Conservation (phyloP, 1,140 invertebrate species). For the Rhyzopertha dominica region DNA sequence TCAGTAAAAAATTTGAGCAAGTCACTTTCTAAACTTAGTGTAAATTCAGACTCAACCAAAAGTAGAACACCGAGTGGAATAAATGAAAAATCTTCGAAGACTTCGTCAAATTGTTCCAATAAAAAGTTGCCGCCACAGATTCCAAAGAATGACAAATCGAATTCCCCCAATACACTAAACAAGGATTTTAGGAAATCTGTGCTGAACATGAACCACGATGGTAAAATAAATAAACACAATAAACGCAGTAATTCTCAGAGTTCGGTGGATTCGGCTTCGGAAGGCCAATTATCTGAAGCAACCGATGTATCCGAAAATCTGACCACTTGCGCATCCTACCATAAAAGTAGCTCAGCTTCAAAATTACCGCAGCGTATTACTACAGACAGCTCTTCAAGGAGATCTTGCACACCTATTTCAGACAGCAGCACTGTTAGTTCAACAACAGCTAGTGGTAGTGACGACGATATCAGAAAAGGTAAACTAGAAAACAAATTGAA, state of each 20-base stretch:
- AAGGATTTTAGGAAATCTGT: conserved; percentile 74
- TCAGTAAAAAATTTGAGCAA: conserved; percentile 38
- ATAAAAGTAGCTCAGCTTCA: conserved; percentile 27
- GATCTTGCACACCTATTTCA: conserved; percentile 41
- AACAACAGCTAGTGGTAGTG: conserved; percentile 49
- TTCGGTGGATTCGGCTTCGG: conserved; percentile 50
- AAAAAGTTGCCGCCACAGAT: conserved; percentile 53
- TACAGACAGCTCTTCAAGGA: conserved; percentile 41
- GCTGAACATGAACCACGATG: conserved; percentile 61
- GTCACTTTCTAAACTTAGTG: conserved; percentile 20
- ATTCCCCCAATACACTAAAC: conserved; percentile 52
- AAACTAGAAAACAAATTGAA: conserved; percentile 28
- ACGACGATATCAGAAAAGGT: conserved; percentile 47
- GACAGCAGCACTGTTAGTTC: conserved; percentile 43
- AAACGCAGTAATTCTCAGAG: conserved; percentile 51
- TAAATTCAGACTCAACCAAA: conserved; percentile 27
- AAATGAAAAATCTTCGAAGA: too few species aligned
- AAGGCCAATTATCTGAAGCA: conserved; percentile 30
- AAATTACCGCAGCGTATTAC: conserved; percentile 33
- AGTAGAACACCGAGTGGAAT: too few species aligned
- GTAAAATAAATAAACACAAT: conserved; percentile 38
- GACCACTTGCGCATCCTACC: conserved; percentile 34
- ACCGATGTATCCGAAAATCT: conserved; percentile 40
- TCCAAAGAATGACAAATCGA: conserved; percentile 51
- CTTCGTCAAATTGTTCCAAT: conserved; percentile 22